Base-by-base conservation (phyloP, 2,888 invertebrate species). In the Polyommatus icarus region DNA sequence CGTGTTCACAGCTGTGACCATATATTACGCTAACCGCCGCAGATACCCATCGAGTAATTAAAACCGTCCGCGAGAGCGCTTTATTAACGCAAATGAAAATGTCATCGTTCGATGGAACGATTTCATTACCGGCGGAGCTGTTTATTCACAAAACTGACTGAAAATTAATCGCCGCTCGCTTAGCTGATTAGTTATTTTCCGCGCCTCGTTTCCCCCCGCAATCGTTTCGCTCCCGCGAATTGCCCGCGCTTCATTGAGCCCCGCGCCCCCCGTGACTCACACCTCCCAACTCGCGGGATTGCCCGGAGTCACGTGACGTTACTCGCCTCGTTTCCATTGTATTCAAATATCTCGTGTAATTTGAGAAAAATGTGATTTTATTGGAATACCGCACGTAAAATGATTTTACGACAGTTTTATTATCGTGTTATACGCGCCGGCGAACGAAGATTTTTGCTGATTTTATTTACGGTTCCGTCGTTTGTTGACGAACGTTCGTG, bases 151-250 rank as follows among this genome's bases (percentile, higher is more conserved):
- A 72, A 72, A 40, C 36, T 20, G 72, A 72, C 20, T 36, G 36
- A 2, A n/a, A 40, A 72, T 40, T 40, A 72, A 72, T 72, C 8
- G 72, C 40, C 72, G 20, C 32, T 71, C 71, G 71, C 40, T 72
- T 72, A 40, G 40, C n/a, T 72, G 40, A 72, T 72, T 36, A 40
- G 36, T 67, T 67, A 72, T 72, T 40, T 36, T 72, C 72, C 72
- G 72, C 72, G 61, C 59, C 59, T 61, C 61, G 24, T 61, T 61
- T 61, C 24, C 24, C 12, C 24, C 61, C 61, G 61, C 61, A 61
- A 61, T 61, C 61, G 12, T 61, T 12, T 61, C 10, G 10, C 61
- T 1, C 57, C n/a, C n/a, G 59, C 6, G 59, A 4, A 59, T n/a
- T 59, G n/a, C 61, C 61, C 29, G 67, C 67, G 67, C 29, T 67